Base-by-base conservation (phyloP, 2,797 vertebrate species). In the Micropoecilia bifurca region DNA sequence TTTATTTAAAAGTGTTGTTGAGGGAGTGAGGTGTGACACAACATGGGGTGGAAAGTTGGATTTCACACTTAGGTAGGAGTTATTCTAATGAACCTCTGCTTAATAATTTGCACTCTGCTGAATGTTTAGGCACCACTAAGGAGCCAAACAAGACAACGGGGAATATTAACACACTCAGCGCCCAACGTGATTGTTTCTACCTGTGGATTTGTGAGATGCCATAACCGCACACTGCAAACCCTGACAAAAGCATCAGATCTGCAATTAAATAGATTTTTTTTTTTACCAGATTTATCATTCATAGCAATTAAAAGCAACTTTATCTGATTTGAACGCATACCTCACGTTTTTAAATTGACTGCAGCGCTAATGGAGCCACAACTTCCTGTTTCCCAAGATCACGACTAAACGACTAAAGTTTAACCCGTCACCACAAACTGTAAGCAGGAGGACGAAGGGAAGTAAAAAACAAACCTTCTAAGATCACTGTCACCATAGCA, bases 21-120 rank as follows among this genome's bases (percentile, higher is more conserved):
- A 71, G 82, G 50, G 55, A 71, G 72, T 71, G 28, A 69, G 75
- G 77, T 59, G 66, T 87, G 82, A 85, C 80, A 76, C 69, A 79
- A 50, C 80, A 85, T 80, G 76, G 78, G 25, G 47, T 48, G 68
- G 74, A 83, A 78, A 80, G 76, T 78, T 73, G 63, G 71, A 80
- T 73, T 79, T 83, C 48, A 81, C 79, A 84, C 76, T 75, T 48
- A 46, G 8, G 33, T 28, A 76, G 69, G 74, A 87, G 68, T 66
- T 33, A 20, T 33, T 73, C 77, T 63, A 63, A 80, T 82, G 79
- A 33, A 80, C 66, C 57, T 79, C 79, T 84, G n/a, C 33, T 85
- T 78, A 61, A 76, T 46, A 48, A 78, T 18, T 43, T 79, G 33
- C 77, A 47, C 25, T 80, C 57, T 74, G 18, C 45, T 71, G 59